phyloP scores from a whole-genome alignment of 2,113 vertebrate genomes.

The Scomber japonicus region DNA sequence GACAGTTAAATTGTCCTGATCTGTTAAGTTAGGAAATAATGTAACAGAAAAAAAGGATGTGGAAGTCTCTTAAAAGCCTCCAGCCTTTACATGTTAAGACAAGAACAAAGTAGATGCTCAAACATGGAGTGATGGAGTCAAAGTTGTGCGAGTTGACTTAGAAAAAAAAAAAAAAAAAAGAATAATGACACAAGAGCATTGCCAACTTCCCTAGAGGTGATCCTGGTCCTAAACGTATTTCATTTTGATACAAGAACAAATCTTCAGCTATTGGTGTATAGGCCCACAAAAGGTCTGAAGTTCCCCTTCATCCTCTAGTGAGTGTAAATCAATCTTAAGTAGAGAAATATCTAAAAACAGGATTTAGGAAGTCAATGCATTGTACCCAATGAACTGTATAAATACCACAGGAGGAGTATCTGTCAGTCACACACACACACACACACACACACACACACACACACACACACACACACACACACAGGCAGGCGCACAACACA shows the following conservation, averaged over 20 bases:
- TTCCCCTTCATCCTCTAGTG: constrained; percentile 9
- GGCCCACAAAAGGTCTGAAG: background rate
- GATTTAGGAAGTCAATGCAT: constrained; percentile 89
- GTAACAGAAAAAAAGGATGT: background rate
- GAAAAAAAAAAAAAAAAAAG: constrained; percentile 3
- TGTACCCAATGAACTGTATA: constrained; percentile 92
- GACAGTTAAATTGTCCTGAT: constrained; percentile 15
- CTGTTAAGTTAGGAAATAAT: background rate
- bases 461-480: constrained; percentile 57
- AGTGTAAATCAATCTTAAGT: constrained; percentile 44
- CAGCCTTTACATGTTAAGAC: background rate
- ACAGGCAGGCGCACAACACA: too few relatives aligned
- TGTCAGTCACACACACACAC: constrained; percentile 15
- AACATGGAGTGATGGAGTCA: background rate
- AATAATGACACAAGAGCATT: background rate
- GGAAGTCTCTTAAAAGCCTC: background rate
- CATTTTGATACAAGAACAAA: background rate
- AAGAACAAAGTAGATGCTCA: background rate
- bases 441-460: constrained; percentile 62
- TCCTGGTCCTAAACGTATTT: background rate
- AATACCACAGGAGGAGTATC: constrained; percentile 85
- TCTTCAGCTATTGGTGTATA: too few relatives aligned
- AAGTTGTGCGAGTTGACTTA: background rate
- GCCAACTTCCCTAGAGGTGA: constrained; percentile 3
- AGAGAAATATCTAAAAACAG: constrained; percentile 62